Conservation (phyloP, 2,113 vertebrate species). For the Bagarius yarrelli region DNA sequence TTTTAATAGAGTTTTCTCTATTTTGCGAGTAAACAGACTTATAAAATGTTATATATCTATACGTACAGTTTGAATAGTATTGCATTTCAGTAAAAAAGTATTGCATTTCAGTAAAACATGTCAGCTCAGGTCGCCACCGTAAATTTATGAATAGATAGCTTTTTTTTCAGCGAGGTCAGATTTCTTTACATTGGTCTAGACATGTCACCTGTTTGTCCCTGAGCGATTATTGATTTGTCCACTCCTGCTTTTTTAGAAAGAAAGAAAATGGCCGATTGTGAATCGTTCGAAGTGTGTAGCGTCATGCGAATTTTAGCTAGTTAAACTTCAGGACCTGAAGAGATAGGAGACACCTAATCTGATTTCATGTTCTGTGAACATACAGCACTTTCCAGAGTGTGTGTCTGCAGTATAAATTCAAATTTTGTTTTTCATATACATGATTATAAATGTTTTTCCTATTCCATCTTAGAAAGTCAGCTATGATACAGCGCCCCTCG, state of each 20-base stretch:
- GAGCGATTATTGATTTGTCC: not conserved
- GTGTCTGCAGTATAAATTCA: not conserved
- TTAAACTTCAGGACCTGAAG: not conserved
- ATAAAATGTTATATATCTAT: not conserved
- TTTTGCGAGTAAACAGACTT: not conserved
- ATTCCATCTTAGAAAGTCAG: no score
- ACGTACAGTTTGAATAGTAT: no score
- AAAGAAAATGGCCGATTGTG: no score
- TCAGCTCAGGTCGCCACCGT: not conserved
- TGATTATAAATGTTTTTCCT: no score
- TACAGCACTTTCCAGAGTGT: constrained; percentile 36
- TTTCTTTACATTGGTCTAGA: no score
- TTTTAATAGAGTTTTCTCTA: not conserved
- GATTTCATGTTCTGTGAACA: constrained; percentile 52
- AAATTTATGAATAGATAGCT: not conserved
- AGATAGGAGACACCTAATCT: constrained; percentile 50
- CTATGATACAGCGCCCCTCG: no score
- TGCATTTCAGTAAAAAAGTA: not conserved
- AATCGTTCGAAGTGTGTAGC: not conserved
- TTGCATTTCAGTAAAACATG: not conserved
- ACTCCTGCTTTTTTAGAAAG: not conserved
- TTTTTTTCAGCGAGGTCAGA: no score
- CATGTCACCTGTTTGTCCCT: not conserved
- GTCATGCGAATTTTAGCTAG: not conserved
- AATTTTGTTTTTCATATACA: no score